These are phyloP conservation scores for Stenopsyche tienmushanensis DNA, from an alignment of 1,140 invertebrate species.

Conservation along the genomic window DNA sequence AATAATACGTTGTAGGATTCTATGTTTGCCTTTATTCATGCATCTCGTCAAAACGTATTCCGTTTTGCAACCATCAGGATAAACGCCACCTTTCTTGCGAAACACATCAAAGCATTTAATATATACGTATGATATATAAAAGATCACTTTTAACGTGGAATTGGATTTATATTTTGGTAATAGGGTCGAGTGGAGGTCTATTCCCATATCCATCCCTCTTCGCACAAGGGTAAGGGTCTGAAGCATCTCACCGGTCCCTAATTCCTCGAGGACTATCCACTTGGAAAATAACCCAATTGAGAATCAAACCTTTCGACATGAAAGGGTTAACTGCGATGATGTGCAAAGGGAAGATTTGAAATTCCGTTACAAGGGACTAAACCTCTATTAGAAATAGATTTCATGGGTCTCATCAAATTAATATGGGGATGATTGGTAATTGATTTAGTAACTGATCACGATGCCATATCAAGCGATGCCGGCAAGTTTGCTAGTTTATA, in stretches of 20 bases:
- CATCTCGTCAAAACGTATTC: too few relatives aligned
- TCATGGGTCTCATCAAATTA: conserved; percentile 20
- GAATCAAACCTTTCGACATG: conserved; percentile 32
- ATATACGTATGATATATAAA: too few relatives aligned
- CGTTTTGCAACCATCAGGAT: too few relatives aligned
- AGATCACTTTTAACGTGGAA: background rate
- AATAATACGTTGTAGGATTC: too few relatives aligned
- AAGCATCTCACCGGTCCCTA: conserved; percentile 15
- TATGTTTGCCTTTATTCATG: too few relatives aligned
- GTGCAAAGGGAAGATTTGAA: conserved; percentile 27
- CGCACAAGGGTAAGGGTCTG: background rate
- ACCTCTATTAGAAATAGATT: conserved; percentile 30
- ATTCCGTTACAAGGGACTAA: conserved; percentile 18
- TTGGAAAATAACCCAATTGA: conserved; percentile 33
- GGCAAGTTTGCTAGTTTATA: background rate
- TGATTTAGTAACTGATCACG: conserved; percentile 19
- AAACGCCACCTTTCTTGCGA: too few relatives aligned
- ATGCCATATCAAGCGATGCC: background rate
- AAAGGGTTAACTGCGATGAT: conserved; percentile 24
- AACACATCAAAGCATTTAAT: too few relatives aligned
- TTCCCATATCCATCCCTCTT: background rate
- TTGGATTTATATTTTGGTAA: background rate
- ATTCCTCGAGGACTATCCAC: conserved; percentile 31
- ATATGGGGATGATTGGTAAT: conserved; percentile 24
- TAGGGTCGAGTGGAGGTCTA: conserved; percentile 6